Evolutionary conservation across 2,888 invertebrate species (phyloP).

Genomic region (Aleiodes leptofemur): DNA sequence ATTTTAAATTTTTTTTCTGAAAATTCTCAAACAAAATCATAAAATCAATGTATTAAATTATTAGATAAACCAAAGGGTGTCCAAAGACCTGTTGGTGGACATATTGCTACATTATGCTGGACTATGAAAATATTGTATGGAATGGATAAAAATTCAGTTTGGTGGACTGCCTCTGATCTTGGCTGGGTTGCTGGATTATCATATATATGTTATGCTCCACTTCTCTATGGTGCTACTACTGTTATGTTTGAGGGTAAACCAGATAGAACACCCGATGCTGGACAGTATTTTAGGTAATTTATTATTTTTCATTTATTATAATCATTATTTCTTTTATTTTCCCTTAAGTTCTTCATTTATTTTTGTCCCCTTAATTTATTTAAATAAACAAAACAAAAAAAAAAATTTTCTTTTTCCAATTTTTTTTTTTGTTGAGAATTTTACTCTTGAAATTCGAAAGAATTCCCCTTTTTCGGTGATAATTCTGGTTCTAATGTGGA

Average conservation of each 20-base stretch:
- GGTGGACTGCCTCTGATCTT: slow-evolving; percentile 94
- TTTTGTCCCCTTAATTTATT: too few species aligned
- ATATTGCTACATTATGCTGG: slow-evolving; percentile 91
- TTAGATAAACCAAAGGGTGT: slow-evolving; percentile 86
- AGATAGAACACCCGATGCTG: slow-evolving; percentile 94
- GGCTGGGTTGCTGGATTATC: slow-evolving; percentile 98
- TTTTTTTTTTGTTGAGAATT: too few species aligned
- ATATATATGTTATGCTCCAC: slow-evolving; percentile 94
- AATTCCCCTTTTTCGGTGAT: too few species aligned
- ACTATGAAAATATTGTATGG: slow-evolving; percentile 90
- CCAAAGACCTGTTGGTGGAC: slow-evolving; percentile 91
- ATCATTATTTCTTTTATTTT: too few species aligned
- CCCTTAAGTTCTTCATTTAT: too few species aligned
- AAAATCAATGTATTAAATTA: slow-evolving; percentile 16
- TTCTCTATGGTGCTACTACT: slow-evolving; percentile 87
- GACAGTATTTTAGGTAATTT: slow-evolving; percentile 89
- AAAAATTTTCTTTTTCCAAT: too few species aligned
- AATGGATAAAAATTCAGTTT: slow-evolving; percentile 85
- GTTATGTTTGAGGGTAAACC: slow-evolving; percentile 95
- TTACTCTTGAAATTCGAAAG: too few species aligned
- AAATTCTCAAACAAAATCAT: background rate
- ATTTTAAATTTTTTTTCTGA: too few species aligned
- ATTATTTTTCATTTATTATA: background rate
- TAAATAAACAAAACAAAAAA: too few species aligned
- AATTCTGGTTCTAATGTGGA: too few species aligned